phyloP scores from a whole-genome alignment of 2,888 invertebrate species.

The Rhingia campestris region DNA sequence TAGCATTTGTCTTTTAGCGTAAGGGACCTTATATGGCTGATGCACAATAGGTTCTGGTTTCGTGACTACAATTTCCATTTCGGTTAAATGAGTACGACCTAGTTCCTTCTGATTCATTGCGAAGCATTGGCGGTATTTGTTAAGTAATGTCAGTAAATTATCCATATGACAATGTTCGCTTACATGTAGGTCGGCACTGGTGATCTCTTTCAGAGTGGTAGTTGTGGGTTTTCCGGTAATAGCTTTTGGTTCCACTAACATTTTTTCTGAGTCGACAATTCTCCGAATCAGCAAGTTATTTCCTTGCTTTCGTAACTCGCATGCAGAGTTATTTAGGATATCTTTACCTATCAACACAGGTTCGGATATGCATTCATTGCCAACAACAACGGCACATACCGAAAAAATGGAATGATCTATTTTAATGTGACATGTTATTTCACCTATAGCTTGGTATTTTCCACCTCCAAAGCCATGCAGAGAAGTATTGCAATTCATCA shows the following conservation, averaged over 20 bases:
- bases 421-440: not conserved
- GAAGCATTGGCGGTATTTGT: conserved; percentile 17
- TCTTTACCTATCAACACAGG: conserved; percentile 28
- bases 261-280: not conserved
- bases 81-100: conserved; percentile 5
- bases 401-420: conserved; percentile 22
- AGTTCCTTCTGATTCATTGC: conserved; percentile 11
- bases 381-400: conserved; percentile 9
- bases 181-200: not conserved
- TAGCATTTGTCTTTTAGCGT: conserved; percentile 24
- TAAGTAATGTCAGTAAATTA: not conserved
- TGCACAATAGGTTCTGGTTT: not conserved
- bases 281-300: conserved; percentile 1
- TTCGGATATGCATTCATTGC: not conserved
- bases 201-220: not conserved
- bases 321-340: conserved; percentile 11
- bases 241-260: too few species aligned
- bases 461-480: conserved; percentile 40
- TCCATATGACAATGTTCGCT: not conserved
- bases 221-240: too few species aligned
- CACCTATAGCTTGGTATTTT: conserved; percentile 11
- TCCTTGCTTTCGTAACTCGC: conserved; percentile 3
- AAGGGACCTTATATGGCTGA: conserved; percentile 31
- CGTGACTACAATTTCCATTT: conserved; percentile 15
- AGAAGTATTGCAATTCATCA: conserved; percentile 1